Evolutionary conservation across 53 echinoderm and acorn worm species (phyloP), one percentile per base, ranked within the genome.

Genomic region (Apostichopus leukothele): DNA sequence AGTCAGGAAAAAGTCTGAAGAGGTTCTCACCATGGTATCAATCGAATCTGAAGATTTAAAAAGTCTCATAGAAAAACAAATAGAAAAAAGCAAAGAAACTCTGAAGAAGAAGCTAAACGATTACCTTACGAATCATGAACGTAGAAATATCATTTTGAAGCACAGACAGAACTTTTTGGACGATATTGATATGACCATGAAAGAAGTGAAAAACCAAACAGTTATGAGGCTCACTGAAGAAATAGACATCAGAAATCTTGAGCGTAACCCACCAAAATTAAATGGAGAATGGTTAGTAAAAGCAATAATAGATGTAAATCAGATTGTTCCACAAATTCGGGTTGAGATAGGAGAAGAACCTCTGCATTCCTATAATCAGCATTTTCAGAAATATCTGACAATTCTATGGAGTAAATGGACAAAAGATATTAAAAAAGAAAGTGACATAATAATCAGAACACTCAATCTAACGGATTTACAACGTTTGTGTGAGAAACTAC

Each of bases 121-220:
- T 3, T 61, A 61, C 39, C 60, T 83, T 14, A 19, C 84, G 25
- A 63, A 20, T 27, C 84, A 83, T 61, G 20, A 7, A 1, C 84
- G 66, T 1, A 61, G 21, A 83, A 22, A 22, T 5, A 22, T 57
- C 5, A 61, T 83, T 6, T 60, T 4, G 7, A 63, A 26, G 10
- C 53, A 83, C 27, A 61, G 53, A 83, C 57, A 59, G 53, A 26
- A 19, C 18, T 83, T 63, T 11, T 23, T 83, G 6, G 63, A 63
- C 0, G 84, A 83, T 57, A 13, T 63, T 21, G 53, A 7, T 9
- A 60, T 83, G 1, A 63, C 66, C 1, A 25, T 83, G 21, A 83
- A 60, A 27, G 84, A 84, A 11, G 25, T 25, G 5, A 60, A 84
- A 61, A 60, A 84, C 14, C 60, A 84, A 6, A 63, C 84, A 27